Evolutionary conservation across 1,140 invertebrate species (phyloP).

Genomic region (Drosophila prosaltans): DNA sequence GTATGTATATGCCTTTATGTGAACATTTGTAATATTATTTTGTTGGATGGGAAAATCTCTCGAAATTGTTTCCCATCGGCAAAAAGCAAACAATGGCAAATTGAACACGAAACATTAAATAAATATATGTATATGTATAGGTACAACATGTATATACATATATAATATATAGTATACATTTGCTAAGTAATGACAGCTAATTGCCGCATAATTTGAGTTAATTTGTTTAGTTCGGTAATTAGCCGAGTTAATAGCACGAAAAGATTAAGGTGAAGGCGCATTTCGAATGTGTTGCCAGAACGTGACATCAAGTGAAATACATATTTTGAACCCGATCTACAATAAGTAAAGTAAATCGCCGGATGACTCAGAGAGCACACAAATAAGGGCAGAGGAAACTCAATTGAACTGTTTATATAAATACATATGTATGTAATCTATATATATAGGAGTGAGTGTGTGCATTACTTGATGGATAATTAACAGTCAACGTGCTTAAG

Average conservation of each 20-base stretch:
- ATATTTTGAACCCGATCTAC: slow-evolving; percentile 34
- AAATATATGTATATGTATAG: background rate
- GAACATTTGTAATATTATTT: slow-evolving; percentile 1
- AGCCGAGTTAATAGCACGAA: slow-evolving; percentile 15
- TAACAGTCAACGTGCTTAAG: slow-evolving; percentile 42
- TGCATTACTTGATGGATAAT: slow-evolving; percentile 43
- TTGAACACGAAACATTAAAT: slow-evolving; percentile 13
- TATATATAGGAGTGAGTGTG: slow-evolving; percentile 2
- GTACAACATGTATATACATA: too few relatives aligned
- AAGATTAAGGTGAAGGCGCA: slow-evolving; percentile 18
- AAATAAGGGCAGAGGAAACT: slow-evolving; percentile 22
- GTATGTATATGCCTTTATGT: background rate
- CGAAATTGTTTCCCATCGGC: background rate
- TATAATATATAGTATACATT: slow-evolving; percentile 13
- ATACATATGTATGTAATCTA: background rate
- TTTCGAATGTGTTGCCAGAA: slow-evolving; percentile 12
- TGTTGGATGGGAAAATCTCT: slow-evolving; percentile 3
- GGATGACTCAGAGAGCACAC: background rate
- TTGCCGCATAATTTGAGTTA: slow-evolving; percentile 53
- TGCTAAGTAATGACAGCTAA: slow-evolving; percentile 37
- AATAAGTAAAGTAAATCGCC: background rate
- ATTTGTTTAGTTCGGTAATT: slow-evolving; percentile 40
- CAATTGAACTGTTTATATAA: slow-evolving; percentile 16
- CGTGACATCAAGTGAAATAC: slow-evolving; percentile 43
- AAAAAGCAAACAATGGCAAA: slow-evolving; percentile 23